Evolutionary conservation across 2,113 vertebrate genomes (phyloP).

Genomic region (Bungarus multicinctus): DNA sequence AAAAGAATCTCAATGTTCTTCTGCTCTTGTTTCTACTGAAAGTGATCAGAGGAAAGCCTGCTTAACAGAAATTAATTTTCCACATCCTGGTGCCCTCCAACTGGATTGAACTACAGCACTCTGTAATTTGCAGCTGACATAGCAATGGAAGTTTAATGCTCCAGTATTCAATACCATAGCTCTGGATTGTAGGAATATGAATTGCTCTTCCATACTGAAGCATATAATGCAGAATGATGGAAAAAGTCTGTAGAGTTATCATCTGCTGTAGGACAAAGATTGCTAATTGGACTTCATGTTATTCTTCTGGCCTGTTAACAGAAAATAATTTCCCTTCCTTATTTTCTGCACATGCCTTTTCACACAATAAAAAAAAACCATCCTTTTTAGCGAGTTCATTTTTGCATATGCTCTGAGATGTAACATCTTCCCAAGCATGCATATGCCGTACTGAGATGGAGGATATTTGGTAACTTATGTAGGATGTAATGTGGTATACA

Average conservation of each 20-base stretch:
- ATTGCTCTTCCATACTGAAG: neutral
- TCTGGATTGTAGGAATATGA: neutral
- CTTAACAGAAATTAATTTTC: neutral
- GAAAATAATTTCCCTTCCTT: neutral
- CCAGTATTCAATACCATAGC: neutral
- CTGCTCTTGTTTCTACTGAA: neutral
- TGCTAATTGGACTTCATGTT: neutral
- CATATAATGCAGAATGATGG: neutral
- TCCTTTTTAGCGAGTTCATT: neutral
- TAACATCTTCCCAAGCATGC: neutral
- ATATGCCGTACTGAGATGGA: neutral
- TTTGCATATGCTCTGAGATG: neutral
- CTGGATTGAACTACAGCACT: neutral
- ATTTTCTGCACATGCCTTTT: neutral
- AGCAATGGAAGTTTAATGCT: neutral
- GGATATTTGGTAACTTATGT: neutral
- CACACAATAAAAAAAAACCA: neutral
- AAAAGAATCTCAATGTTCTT: slow-evolving; percentile 47
- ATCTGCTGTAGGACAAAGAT: neutral
- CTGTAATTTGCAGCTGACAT: neutral
- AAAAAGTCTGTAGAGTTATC: neutral
- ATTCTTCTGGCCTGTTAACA: neutral
- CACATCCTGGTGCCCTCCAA: neutral
- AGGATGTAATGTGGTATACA: neutral
- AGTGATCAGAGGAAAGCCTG: neutral